Base-by-base conservation (phyloP, 1,140 invertebrate genomes). In the Drosophila aff. region DNA sequence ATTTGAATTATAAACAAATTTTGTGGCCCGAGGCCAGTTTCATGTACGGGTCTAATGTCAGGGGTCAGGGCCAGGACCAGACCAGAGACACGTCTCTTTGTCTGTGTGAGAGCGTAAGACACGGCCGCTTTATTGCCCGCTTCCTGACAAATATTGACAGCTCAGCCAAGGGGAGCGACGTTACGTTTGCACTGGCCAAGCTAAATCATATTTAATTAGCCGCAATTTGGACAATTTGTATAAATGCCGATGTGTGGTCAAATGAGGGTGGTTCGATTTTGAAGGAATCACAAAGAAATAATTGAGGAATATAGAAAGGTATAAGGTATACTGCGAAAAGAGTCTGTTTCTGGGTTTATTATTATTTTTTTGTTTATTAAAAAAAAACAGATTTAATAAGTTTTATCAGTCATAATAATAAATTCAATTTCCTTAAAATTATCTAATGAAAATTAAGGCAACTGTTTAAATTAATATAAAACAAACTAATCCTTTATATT, bases 1-100 rank as follows among this genome's bases (percentile, higher is more conserved):
- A 75, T 89, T 89, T 73, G 78, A 90, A 82, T 89, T 82, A 89
- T 90, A 89, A 89, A 83, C 81, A 90, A 89, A 90, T 90, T 90
- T 80, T 73, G 78, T 66, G 84, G 64, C 71, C 61, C 85, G 71
- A 85, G 85, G 81, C 75, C 79, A 79, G 66, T 60, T 55, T 58
- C 65, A 68, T 64, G 53, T 46, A 59, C 68, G 50, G 33, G 23
- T 49, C 81, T 84, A 90, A 89, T 90, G 85, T 62, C 85, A 90
- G 75, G 83, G 85, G 85, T 89, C 85, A 90, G 79, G 85, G 85
- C 40, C 71, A 69, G 67, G 21, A 21, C 21, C 21, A 21, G 23
- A 33, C 60, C 52, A 68, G 61, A 58, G 57, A 50, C 62, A 55
- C 13, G 33, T 55, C 52, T 38, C 18, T 18, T 10, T 36, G 31